Evolutionary conservation across 2,113 vertebrate species (phyloP).

Genomic region (Gnathonemus echidnorhynchus): DNA sequence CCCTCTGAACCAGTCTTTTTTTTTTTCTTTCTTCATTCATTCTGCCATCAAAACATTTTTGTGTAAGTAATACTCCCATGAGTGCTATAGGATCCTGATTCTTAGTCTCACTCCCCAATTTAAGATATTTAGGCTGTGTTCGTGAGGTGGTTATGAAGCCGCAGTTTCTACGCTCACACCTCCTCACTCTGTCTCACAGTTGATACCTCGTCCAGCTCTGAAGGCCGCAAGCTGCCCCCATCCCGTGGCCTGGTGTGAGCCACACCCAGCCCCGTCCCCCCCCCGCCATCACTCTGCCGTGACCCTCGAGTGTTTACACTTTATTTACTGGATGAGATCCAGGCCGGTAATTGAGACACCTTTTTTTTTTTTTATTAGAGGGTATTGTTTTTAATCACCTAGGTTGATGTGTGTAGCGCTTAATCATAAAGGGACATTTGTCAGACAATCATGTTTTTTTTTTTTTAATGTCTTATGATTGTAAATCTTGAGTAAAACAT

Average conservation of each 20-base stretch:
- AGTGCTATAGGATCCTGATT: not conserved
- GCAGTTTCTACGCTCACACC: not conserved
- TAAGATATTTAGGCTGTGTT: not conserved
- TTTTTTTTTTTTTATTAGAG: constrained; percentile 32
- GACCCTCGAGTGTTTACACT: constrained; percentile 61
- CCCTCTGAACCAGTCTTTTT: too few relatives aligned
- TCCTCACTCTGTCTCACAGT: not conserved
- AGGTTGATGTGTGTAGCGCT: constrained; percentile 41
- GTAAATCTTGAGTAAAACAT: constrained; percentile 10
- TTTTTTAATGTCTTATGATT: constrained; percentile 30
- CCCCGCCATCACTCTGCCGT: constrained; percentile 38
- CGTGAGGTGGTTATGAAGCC: not conserved
- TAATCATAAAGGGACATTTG: constrained; percentile 34
- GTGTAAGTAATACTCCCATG: too few relatives aligned
- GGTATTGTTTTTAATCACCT: not conserved
- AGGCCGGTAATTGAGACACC: constrained; percentile 29
- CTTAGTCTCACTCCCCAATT: not conserved
- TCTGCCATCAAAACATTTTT: too few relatives aligned
- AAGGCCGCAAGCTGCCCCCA: not conserved
- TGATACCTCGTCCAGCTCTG: not conserved
- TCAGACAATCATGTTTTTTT: constrained; percentile 50
- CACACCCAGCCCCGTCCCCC: constrained; percentile 20
- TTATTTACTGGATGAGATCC: constrained; percentile 47
- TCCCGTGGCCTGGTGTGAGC: constrained; percentile 33
- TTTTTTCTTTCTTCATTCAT: too few relatives aligned